Evolutionary conservation across 2,113 vertebrate genomes (phyloP).

Genomic region (Thamnaconus septentrionalis): DNA sequence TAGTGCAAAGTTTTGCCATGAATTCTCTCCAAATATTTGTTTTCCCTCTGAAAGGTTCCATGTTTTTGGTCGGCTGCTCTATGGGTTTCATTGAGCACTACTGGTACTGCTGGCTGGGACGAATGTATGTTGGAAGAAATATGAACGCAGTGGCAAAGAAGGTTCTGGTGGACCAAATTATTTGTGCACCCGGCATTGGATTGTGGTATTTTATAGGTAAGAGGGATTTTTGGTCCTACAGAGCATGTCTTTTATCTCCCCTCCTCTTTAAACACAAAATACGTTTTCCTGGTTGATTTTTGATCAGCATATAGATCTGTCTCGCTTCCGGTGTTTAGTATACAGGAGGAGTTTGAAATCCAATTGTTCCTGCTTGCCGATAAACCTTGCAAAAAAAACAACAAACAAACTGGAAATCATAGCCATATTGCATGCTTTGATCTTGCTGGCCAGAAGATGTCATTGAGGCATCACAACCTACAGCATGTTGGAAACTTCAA

Average conservation of each 20-base stretch:
- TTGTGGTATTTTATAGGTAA: slow-evolving; percentile 2
- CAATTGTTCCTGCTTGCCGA: no score
- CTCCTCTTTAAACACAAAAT: no score
- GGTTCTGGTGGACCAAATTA: background rate
- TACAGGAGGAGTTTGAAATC: no score
- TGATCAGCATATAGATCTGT: no score
- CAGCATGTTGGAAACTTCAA: no score
- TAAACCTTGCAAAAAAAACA: no score
- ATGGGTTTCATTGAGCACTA: slow-evolving; percentile 7
- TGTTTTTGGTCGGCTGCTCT: background rate
- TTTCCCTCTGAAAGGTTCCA: background rate
- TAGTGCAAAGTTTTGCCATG: background rate
- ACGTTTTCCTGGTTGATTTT: no score
- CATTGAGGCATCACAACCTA: no score
- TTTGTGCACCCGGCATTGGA: background rate
- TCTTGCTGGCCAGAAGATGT: no score
- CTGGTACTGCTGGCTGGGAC: slow-evolving; percentile 4
- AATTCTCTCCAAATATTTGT: background rate
- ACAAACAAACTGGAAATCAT: no score
- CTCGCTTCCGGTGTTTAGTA: no score
- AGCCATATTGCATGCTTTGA: no score
- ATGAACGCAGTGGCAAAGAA: background rate
- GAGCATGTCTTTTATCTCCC: background rate
- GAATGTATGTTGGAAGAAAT: background rate
- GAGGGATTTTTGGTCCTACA: background rate